These are phyloP conservation scores for Macrosoma leucophasiata DNA, from an alignment of 2,888 invertebrate species.

Conservation along the genomic window DNA sequence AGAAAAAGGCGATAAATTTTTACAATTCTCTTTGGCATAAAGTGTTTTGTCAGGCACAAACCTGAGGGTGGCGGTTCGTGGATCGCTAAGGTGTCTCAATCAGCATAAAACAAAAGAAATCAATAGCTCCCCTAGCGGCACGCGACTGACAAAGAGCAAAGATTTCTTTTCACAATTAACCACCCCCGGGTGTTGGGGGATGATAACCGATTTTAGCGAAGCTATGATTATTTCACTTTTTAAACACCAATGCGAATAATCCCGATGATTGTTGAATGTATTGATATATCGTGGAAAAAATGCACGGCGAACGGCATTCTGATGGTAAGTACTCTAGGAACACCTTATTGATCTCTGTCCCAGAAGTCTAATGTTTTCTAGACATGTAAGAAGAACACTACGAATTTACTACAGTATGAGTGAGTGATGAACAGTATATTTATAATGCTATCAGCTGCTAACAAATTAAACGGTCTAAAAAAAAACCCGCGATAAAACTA, in stretches of 20 bases:
- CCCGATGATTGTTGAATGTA: background rate
- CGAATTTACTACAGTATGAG: no score
- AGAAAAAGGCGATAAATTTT: no score
- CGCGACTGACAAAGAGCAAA: conserved; percentile 72
- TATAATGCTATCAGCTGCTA: no score
- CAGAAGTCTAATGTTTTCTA: no score
- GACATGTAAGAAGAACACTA: no score
- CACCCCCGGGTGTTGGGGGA: conserved; percentile 57
- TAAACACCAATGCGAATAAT: conserved; percentile 16
- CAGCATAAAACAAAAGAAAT: conserved; percentile 77
- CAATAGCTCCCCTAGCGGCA: conserved; percentile 63
- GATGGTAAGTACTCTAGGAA: no score
- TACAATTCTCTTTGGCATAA: conserved; percentile 55
- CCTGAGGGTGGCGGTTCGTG: conserved; percentile 48
- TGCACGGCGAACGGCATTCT: no score
- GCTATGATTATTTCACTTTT: conserved; percentile 35
- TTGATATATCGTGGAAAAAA: no score
- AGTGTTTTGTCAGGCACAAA: conserved; percentile 65
- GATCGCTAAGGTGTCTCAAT: conserved; percentile 73
- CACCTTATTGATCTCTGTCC: no score
- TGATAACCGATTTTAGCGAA: conserved; percentile 59
- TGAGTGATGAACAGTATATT: no score
- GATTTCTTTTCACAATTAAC: conserved; percentile 76
- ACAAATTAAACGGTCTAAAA: no score
- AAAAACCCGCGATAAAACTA: no score